Percentiles rank a stretch among this genome's conserved stretches.
Evolutionary conservation across 2,888 invertebrate genomes (phyloP).

Genomic region (Gari tellinella): DNA sequence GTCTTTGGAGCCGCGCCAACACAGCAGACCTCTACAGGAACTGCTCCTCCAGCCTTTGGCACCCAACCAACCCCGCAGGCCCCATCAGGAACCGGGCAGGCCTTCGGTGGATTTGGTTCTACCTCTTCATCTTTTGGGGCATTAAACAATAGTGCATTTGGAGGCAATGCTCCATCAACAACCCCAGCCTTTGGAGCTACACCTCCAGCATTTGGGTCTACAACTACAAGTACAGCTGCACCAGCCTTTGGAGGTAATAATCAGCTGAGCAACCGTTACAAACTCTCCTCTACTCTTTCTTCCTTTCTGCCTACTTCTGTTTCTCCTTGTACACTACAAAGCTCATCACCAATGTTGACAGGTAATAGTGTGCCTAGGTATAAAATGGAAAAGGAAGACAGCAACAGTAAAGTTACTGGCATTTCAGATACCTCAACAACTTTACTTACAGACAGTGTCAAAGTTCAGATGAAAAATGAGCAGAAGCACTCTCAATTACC

Average conservation of each 20-base stretch:
- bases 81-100: conserved; percentile 8
- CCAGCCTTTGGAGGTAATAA: conserved; percentile 45
- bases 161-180: conserved; percentile 40
- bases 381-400: too few species aligned
- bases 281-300: too few species aligned
- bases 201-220: conserved; percentile 40
- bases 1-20: background rate
- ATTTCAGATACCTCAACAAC: too few species aligned
- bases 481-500: too few species aligned
- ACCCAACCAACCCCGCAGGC: conserved; percentile 10
- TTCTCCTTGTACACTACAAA: background rate
- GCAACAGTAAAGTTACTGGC: too few species aligned
- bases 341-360: too few species aligned
- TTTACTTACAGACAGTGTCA: too few species aligned
- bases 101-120: conserved; percentile 12
- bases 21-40: conserved; percentile 13
- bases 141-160: conserved; percentile 19
- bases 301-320: background rate
- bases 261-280: too few species aligned
- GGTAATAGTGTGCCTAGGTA: too few species aligned
- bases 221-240: conserved; percentile 18
- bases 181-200: conserved; percentile 47
- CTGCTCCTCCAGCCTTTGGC: conserved; percentile 16
- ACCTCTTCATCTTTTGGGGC: conserved; percentile 19
- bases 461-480: too few species aligned